Evolutionary conservation across 2,888 invertebrate genomes (phyloP).

Genomic region (Drosophila picticornis): DNA sequence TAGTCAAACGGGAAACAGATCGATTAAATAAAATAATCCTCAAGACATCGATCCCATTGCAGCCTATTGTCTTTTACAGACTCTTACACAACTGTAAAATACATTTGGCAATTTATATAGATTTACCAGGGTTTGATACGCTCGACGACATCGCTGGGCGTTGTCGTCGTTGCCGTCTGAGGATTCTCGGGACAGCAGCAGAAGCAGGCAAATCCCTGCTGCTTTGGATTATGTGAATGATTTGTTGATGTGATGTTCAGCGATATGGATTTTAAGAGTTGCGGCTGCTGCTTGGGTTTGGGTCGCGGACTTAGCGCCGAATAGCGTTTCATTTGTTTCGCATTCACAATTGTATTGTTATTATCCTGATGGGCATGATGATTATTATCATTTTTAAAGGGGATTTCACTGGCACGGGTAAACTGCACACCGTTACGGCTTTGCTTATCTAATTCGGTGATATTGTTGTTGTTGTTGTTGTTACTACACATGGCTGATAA

Average conservation of each 20-base stretch:
- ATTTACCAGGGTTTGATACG: conserved; percentile 39
- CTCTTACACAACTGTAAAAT: neutral
- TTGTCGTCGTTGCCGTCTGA: neutral
- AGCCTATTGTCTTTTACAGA: neutral
- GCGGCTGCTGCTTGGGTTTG: conserved; percentile 44
- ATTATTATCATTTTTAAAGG: conserved; percentile 13
- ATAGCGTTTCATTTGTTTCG: conserved; percentile 59
- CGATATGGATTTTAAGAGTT: conserved; percentile 62
- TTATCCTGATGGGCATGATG: conserved; percentile 15
- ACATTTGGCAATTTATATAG: neutral
- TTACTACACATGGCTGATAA: conserved; percentile 71
- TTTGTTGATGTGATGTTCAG: conserved; percentile 29
- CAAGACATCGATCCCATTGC: neutral
- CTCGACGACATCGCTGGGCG: conserved; percentile 3
- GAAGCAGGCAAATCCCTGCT: conserved; percentile 58
- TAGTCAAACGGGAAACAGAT: neutral
- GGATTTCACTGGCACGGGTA: conserved; percentile 35
- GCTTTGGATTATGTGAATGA: conserved; percentile 25
- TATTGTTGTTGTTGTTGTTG: conserved; percentile 50
- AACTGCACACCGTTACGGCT: conserved; percentile 58
- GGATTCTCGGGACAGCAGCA: conserved; percentile 43
- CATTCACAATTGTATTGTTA: conserved; percentile 45
- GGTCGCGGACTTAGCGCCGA: conserved; percentile 39
- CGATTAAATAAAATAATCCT: neutral
- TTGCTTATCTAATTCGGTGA: conserved; percentile 58